These are phyloP conservation scores for Sebastes umbrosus DNA, from an alignment of 2,797 vertebrate species.

Conservation along the genomic window DNA sequence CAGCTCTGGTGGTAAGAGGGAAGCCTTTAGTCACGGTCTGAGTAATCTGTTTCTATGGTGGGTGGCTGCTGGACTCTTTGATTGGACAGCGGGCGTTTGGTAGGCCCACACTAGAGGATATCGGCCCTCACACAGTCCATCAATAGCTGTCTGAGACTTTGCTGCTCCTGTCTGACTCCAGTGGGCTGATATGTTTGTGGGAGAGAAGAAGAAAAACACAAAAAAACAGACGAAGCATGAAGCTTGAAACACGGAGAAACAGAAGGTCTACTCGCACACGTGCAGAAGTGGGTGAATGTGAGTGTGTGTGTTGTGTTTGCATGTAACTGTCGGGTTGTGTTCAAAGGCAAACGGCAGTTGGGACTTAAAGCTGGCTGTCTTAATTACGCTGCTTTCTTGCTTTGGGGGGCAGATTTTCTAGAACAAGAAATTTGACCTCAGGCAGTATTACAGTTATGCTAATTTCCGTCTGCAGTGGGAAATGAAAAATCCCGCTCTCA, in stretches of 20 bases:
- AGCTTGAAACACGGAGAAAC: not conserved
- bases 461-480: conserved; percentile 59
- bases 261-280: not conserved
- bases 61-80: conserved; percentile 27
- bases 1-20: conserved; percentile 33
- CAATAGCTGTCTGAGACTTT: conserved; percentile 28
- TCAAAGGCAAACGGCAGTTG: conserved; percentile 55
- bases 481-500: conserved; percentile 55
- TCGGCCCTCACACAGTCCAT: conserved; percentile 19
- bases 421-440: conserved; percentile 64
- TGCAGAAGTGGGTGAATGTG: conserved; percentile 16
- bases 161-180: conserved; percentile 1
- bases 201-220: not conserved
- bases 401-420: conserved; percentile 60
- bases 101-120: conserved; percentile 21
- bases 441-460: conserved; percentile 69
- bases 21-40: conserved; percentile 46
- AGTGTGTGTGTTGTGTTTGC: conserved; percentile 6
- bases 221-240: not conserved
- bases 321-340: conserved; percentile 20
- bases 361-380: conserved; percentile 42
- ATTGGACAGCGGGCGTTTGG: conserved; percentile 20
- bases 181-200: not conserved
- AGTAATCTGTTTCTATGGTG: conserved; percentile 44
- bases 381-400: conserved; percentile 61